Evolutionary conservation across 2,888 invertebrate genomes (phyloP).

Genomic region (Drosophila cognata): DNA sequence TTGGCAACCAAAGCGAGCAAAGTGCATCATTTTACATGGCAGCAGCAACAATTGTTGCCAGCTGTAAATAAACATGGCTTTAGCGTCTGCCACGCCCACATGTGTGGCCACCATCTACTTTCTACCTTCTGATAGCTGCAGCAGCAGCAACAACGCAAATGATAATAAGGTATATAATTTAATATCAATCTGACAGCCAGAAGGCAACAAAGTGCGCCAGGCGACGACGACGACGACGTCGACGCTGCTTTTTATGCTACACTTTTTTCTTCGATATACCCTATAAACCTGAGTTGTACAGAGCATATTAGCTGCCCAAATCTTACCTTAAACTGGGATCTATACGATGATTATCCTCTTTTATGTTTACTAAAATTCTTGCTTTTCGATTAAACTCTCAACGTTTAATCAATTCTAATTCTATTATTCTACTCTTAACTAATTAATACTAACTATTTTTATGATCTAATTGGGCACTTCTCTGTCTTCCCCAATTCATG

Average conservation of each 20-base stretch:
- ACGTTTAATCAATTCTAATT: neutral
- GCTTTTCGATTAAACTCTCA: neutral
- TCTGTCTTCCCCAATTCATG: neutral
- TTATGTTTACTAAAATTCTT: no score
- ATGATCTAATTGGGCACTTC: neutral
- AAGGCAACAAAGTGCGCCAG: slow-evolving; percentile 72
- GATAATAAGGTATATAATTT: slow-evolving; percentile 85
- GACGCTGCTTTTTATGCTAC: slow-evolving; percentile 62
- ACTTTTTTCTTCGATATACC: slow-evolving; percentile 49
- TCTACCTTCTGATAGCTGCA: slow-evolving; percentile 42
- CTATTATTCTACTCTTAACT: neutral
- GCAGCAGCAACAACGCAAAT: slow-evolving; percentile 53
- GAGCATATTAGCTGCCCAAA: neutral
- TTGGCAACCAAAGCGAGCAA: slow-evolving; percentile 55
- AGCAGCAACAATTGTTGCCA: slow-evolving; percentile 81
- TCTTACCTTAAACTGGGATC: no score
- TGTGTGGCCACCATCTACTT: slow-evolving; percentile 27
- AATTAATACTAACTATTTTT: neutral
- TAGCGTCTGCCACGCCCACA: slow-evolving; percentile 57
- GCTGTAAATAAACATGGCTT: slow-evolving; percentile 82
- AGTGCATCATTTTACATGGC: slow-evolving; percentile 66
- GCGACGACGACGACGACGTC: slow-evolving; percentile 36
- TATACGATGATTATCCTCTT: no score
- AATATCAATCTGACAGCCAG: slow-evolving; percentile 82
- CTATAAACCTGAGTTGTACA: slow-evolving; percentile 26